Conservation (phyloP, 2,888 invertebrate species). For the Cosmopolites sordidus region DNA sequence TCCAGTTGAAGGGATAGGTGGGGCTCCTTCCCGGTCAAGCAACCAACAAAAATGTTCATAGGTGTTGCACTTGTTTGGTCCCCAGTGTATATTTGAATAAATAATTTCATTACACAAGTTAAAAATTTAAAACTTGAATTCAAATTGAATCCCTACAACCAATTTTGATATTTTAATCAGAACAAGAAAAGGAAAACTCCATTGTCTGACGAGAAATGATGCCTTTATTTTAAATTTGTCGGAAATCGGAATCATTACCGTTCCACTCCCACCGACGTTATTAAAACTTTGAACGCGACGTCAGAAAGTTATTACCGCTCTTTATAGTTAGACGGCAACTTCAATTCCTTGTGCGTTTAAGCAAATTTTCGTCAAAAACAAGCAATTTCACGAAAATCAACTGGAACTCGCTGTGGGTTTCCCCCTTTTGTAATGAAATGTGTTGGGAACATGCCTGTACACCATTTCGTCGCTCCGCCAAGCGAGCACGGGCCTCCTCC, state of each 20-base stretch:
- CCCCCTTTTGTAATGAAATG: not conserved
- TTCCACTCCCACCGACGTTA: not conserved
- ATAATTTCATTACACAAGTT: no score
- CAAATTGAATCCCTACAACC: no score
- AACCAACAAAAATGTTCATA: no score
- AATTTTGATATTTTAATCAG: no score
- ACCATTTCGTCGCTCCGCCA: not conserved
- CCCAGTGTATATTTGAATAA: no score
- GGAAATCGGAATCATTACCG: not conserved
- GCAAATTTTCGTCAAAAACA: conserved; percentile 2
- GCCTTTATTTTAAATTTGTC: not conserved
- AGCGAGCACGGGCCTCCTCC: no score
- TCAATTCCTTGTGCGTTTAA: not conserved
- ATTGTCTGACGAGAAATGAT: no score
- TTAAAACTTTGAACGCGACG: not conserved
- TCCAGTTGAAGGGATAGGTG: no score
- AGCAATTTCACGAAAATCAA: not conserved
- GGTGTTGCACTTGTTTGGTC: no score
- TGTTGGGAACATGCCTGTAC: not conserved
- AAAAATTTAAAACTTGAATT: no score
- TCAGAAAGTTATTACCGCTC: not conserved
- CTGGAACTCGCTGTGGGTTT: conserved; percentile 1
- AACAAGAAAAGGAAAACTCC: no score
- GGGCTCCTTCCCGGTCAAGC: no score
- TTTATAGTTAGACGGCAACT: not conserved